Percentiles rank a stretch among this genome's conserved stretches.
These are phyloP conservation scores for Oncorhynchus mykiss DNA, from an alignment of 2,113 vertebrate species.

Conservation along the genomic window DNA sequence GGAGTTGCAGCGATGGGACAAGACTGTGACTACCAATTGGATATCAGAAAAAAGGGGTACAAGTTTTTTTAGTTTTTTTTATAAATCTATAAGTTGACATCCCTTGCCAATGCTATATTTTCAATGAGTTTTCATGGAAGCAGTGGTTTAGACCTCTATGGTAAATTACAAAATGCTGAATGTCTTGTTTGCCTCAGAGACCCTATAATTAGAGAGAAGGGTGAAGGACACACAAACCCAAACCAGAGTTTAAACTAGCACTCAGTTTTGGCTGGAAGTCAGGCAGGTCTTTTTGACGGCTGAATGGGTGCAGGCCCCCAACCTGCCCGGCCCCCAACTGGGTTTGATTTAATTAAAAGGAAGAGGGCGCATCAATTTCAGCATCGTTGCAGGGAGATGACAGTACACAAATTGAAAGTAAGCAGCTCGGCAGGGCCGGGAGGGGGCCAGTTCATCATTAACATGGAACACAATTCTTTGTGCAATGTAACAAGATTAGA, in stretches of 20 bases:
- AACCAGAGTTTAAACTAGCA: not conserved
- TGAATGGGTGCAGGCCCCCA: conserved; percentile 44
- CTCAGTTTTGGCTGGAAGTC: conserved; percentile 35
- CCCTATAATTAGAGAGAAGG: too few relatives aligned
- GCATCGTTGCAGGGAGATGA: conserved; percentile 69
- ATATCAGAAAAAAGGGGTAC: too few relatives aligned
- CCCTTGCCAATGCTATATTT: too few relatives aligned
- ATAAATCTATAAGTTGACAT: too few relatives aligned
- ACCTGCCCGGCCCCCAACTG: conserved; percentile 60
- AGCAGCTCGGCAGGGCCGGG: conserved; percentile 63
- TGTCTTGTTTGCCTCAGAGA: too few relatives aligned
- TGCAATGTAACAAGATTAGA: conserved; percentile 79
- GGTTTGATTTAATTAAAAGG: conserved; percentile 79
- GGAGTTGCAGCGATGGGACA: too few relatives aligned
- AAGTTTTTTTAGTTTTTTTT: too few relatives aligned
- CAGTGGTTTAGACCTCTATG: too few relatives aligned
- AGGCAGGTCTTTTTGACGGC: conserved; percentile 41
- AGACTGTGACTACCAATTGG: too few relatives aligned
- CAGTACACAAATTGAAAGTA: conserved; percentile 82
- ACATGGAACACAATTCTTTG: conserved; percentile 75
- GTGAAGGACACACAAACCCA: not conserved
- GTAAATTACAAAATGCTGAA: too few relatives aligned
- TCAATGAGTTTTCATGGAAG: too few relatives aligned
- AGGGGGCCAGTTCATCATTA: conserved; percentile 70
- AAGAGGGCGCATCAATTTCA: conserved; percentile 74